Base-by-base conservation (phyloP, 2,888 invertebrate species). In the Marasmarcha lunaedactyla region DNA sequence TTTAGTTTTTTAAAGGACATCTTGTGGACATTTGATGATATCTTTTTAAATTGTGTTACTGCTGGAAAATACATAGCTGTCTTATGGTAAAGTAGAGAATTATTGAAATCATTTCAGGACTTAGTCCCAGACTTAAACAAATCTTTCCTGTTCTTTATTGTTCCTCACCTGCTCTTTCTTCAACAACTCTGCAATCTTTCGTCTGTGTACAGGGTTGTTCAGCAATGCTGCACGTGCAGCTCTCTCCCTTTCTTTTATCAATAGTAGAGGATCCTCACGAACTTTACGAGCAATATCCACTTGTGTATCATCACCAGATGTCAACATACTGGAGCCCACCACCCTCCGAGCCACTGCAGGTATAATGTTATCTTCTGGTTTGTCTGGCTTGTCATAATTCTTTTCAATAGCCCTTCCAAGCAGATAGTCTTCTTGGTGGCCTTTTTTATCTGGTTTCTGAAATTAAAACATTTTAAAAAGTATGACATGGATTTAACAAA, bases 121-220 rank as follows among this genome's bases (percentile, higher is more conserved):
- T n/a, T n/a, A n/a, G n/a, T n/a, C n/a, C n/a, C n/a, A n/a, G 12
- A 2, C 37, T 33, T 11, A 34, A 41, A 20, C 35, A 30, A 11
- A 39, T 15, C 15, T 14, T 14, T n/a, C n/a, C n/a, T n/a, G n/a
- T n/a, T n/a, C n/a, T n/a, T n/a, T n/a, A n/a, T n/a, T n/a, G n/a
- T n/a, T 37, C 37, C 49, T 50, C 54, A 78, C 77, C 56, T 86
- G 79, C 55, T 88, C 86, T 36, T 81, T 84, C 56, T 88, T 85
- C 45, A 96, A 87, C 55, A 95, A 84, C 59, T 93, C 89, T 52
- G 95, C 89, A 1, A 98, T 78, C 57, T 92, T 90, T 49, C 94
- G 95, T 50, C 98, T 78, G 68, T 94, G 94, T 0, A 97, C 88
- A 1, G 97, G 97, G 84, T 98, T 98, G 54, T 95, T 93, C 2